phyloP scores from a whole-genome alignment of 2,797 vertebrate species.

The Catostomus latipinnis region DNA sequence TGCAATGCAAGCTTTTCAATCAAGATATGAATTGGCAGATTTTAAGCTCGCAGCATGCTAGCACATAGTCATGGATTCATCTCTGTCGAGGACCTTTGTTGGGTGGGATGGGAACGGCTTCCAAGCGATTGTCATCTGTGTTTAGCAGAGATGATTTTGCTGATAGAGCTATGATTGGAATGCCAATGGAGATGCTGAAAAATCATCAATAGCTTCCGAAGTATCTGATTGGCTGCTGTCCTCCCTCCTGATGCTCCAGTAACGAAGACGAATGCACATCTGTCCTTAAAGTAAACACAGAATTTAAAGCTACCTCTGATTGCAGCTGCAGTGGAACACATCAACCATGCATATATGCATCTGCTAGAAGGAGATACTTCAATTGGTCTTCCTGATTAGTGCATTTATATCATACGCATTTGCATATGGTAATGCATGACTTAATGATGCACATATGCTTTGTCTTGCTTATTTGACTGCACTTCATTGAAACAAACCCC shows the following conservation, averaged over 20 bases:
- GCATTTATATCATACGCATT: slow-evolving; percentile 27
- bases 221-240: slow-evolving; percentile 21
- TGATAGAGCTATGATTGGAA: slow-evolving; percentile 46
- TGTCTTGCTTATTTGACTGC: not conserved
- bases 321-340: slow-evolving; percentile 23
- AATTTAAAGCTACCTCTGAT: slow-evolving; percentile 34
- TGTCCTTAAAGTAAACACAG: slow-evolving; percentile 33
- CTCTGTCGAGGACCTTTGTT: slow-evolving; percentile 28
- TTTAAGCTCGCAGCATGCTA: slow-evolving; percentile 35
- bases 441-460: slow-evolving; percentile 31
- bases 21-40: slow-evolving; percentile 47
- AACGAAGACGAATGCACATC: slow-evolving; percentile 17
- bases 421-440: slow-evolving; percentile 20
- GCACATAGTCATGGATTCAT: slow-evolving; percentile 7
- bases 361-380: slow-evolving; percentile 37
- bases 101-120: slow-evolving; percentile 23
- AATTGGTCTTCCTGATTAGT: not conserved
- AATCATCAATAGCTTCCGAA: slow-evolving; percentile 30
- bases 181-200: slow-evolving; percentile 46
- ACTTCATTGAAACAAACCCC: too few relatives aligned
- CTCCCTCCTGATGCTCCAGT: slow-evolving; percentile 14
- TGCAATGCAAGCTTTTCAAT: slow-evolving; percentile 37
- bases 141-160: slow-evolving; percentile 6
- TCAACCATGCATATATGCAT: slow-evolving; percentile 27
- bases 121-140: slow-evolving; percentile 23